Evolutionary conservation across 1,140 invertebrate species (phyloP).

Genomic region (Lepidurus apus): DNA sequence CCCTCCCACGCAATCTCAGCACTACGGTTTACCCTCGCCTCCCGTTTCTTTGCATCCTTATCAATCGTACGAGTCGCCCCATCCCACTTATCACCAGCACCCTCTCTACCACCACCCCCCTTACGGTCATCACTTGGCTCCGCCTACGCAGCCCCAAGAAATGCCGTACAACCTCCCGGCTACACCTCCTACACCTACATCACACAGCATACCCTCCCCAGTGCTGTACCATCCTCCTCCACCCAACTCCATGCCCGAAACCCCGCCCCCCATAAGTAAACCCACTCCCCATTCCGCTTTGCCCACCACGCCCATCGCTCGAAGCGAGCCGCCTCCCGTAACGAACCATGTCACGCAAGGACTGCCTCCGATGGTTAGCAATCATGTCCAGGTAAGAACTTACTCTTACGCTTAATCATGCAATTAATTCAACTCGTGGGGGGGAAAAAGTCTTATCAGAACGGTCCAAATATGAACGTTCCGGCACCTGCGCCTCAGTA

Average conservation of each 20-base stretch:
- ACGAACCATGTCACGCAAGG: constrained; percentile 32
- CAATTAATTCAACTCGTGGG: background rate
- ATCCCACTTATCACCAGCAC: constrained; percentile 18
- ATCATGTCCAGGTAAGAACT: background rate
- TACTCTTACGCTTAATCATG: background rate
- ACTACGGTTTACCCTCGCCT: constrained; percentile 25
- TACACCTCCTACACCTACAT: constrained; percentile 9
- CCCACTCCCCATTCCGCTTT: constrained; percentile 34
- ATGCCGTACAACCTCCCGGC: constrained; percentile 8
- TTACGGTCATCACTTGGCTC: constrained; percentile 23
- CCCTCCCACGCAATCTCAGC: constrained; percentile 28
- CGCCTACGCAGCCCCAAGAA: constrained; percentile 23
- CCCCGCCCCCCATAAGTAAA: constrained; percentile 19
- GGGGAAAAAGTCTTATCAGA: background rate
- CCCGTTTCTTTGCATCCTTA: constrained; percentile 25
- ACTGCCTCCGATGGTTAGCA: background rate
- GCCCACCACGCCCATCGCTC: constrained; percentile 35
- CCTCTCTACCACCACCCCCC: constrained; percentile 25
- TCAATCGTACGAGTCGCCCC: constrained; percentile 28
- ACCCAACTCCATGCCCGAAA: constrained; percentile 22
- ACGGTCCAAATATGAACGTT: background rate
- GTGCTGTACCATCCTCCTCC: background rate
- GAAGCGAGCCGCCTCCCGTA: constrained; percentile 25
- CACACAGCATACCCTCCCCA: background rate
- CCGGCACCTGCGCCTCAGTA: constrained; percentile 23